A percentile compares a stretch with the other conserved stretches of the same genome.
Evolutionary conservation across 1,140 invertebrate genomes (phyloP).

Genomic region (Penaeus indicus): DNA sequence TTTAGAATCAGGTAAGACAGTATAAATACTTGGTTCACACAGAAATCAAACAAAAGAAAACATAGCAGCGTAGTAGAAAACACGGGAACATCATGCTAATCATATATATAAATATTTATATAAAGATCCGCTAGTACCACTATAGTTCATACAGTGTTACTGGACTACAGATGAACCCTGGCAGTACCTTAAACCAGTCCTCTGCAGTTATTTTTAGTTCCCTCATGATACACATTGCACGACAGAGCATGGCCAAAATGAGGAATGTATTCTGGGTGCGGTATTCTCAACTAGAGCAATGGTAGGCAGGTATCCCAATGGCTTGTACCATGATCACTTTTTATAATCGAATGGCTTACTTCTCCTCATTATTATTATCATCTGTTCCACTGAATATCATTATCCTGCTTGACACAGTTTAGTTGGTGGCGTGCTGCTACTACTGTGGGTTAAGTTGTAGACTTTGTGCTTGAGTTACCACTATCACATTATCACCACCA

Average conservation of each 20-base stretch:
- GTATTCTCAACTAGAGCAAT: slow-evolving; percentile 25
- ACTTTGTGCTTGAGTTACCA: slow-evolving; percentile 57
- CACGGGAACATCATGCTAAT: slow-evolving; percentile 20
- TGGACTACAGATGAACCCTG: no score
- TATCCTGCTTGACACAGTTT: slow-evolving; percentile 57
- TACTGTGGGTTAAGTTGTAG: slow-evolving; percentile 59
- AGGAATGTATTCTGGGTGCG: slow-evolving; percentile 5
- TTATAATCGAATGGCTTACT: slow-evolving; percentile 49
- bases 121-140: no score
- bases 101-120: no score
- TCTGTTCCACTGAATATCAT: slow-evolving; percentile 51
- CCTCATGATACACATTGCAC: slow-evolving; percentile 37
- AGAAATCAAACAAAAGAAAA: slow-evolving; percentile 24
- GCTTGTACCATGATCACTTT: slow-evolving; percentile 46
- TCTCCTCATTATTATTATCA: slow-evolving; percentile 48
- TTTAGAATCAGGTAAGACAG: slow-evolving; percentile 38
- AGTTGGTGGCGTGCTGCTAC: slow-evolving; percentile 55
- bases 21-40: not conserved
- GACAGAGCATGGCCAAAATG: slow-evolving; percentile 44
- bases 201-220: slow-evolving; percentile 15
- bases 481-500: slow-evolving; percentile 53
- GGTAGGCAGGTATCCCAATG: slow-evolving; percentile 46
- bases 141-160: no score
- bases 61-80: not conserved
- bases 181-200: no score